phyloP scores from a whole-genome alignment of 2,888 invertebrate genomes.

The Marronus borbonicus region DNA sequence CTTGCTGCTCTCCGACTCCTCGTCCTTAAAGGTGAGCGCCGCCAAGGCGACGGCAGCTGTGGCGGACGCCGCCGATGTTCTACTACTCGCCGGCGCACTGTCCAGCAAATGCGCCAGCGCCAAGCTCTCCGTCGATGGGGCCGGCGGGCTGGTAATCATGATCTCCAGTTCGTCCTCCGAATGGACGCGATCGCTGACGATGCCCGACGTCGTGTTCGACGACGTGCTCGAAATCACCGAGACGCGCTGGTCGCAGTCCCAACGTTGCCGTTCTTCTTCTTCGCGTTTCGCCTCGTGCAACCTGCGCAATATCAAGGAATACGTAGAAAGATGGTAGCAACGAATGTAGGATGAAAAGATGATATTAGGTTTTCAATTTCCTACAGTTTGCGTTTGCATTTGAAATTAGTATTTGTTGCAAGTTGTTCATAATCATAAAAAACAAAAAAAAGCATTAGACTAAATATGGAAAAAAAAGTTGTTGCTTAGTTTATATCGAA shows the following conservation, averaged over 20 bases:
- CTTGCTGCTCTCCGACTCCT: constrained; percentile 62
- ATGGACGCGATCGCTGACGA: constrained; percentile 95
- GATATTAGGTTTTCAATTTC: no score
- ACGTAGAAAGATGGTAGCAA: no score
- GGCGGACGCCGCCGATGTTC: constrained; percentile 73
- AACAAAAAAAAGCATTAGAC: no score
- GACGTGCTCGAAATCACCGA: constrained; percentile 90
- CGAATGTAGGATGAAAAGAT: no score
- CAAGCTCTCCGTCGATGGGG: constrained; percentile 89
- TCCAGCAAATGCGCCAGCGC: constrained; percentile 85
- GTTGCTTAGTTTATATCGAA: no score
- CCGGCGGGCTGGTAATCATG: constrained; percentile 87
- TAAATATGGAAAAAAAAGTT: no score
- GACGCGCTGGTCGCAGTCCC: constrained; percentile 69
- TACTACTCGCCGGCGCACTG: constrained; percentile 75
- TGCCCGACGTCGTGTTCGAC: constrained; percentile 97
- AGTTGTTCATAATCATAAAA: no score
- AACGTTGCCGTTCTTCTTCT: constrained; percentile 81
- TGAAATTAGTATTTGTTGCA: no score
- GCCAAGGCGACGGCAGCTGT: constrained; percentile 70
- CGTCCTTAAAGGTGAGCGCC: constrained; percentile 68
- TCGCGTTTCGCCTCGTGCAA: constrained; percentile 86
- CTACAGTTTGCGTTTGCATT: no score
- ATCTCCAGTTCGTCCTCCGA: constrained; percentile 95
- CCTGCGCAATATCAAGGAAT: constrained; percentile 8